These are phyloP conservation scores for Dolomedes plantarius DNA, from an alignment of 2,888 invertebrate genomes.

Conservation along the genomic window DNA sequence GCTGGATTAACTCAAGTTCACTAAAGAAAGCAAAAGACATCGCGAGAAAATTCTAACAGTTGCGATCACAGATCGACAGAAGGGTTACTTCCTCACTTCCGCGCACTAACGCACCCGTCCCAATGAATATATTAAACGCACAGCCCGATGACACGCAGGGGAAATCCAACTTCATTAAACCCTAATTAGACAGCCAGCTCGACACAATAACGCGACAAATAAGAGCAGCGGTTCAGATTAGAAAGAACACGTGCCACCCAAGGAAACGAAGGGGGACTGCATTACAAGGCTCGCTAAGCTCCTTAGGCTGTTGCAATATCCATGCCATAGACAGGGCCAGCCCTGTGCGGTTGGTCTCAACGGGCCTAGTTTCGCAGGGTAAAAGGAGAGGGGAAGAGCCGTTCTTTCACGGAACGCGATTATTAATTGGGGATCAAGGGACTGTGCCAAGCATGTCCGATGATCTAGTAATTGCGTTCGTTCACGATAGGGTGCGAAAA, in stretches of 20 bases:
- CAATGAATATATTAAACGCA: slow-evolving; percentile 56
- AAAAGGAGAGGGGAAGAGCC: neutral
- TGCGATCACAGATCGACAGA: neutral
- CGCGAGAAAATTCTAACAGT: neutral
- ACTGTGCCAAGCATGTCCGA: neutral
- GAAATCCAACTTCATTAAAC: slow-evolving; percentile 72
- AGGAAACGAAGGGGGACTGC: slow-evolving; percentile 48
- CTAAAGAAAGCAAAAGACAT: neutral
- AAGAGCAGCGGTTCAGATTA: slow-evolving; percentile 59
- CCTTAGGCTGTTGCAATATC: slow-evolving; percentile 62
- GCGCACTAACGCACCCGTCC: neutral
- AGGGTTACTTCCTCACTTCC: neutral
- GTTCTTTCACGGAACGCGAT: slow-evolving; percentile 44
- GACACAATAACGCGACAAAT: slow-evolving; percentile 66
- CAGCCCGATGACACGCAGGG: slow-evolving; percentile 29
- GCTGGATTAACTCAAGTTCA: neutral
- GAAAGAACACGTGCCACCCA: slow-evolving; percentile 33
- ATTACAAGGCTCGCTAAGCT: slow-evolving; percentile 63
- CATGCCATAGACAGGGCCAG: slow-evolving; percentile 30
- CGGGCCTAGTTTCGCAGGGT: slow-evolving; percentile 7
- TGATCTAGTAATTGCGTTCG: slow-evolving; percentile 5
- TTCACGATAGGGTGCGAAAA: neutral
- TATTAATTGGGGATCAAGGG: slow-evolving; percentile 62
- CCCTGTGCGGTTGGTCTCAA: slow-evolving; percentile 41
- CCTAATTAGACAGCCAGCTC: slow-evolving; percentile 70